Evolutionary conservation across 1,140 invertebrate genomes (phyloP).

Genomic region (Bombus superbus): DNA sequence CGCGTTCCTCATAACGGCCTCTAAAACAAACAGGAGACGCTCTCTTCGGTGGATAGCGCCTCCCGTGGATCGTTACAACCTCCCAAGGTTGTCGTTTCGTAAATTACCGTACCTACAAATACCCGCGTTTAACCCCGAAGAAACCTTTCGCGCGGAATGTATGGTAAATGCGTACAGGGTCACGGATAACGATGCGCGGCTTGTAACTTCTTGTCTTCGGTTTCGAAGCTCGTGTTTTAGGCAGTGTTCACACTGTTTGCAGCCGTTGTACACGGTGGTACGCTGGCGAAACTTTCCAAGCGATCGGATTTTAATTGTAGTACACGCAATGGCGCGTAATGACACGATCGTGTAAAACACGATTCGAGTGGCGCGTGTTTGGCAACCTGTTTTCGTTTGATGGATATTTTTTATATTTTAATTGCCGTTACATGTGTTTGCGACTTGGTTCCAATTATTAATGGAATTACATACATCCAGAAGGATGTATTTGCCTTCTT

Average conservation of each 20-base stretch:
- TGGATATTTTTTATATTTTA: neutral
- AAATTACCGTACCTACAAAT: constrained; percentile 67
- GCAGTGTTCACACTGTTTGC: neutral
- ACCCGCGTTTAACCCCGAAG: constrained; percentile 51
- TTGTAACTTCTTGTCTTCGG: constrained; percentile 44
- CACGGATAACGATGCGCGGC: constrained; percentile 57
- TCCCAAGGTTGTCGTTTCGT: constrained; percentile 64
- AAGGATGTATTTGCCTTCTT: neutral
- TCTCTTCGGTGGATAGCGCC: constrained; percentile 26
- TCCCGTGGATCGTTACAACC: constrained; percentile 48
- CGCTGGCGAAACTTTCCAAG: neutral
- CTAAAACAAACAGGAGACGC: constrained; percentile 68
- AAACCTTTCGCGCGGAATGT: constrained; percentile 16
- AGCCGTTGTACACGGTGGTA: neutral
- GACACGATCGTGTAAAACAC: no score
- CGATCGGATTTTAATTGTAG: neutral
- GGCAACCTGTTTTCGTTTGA: neutral
- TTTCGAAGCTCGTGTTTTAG: neutral
- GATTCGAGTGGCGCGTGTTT: neutral
- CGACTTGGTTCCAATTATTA: neutral
- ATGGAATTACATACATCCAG: neutral
- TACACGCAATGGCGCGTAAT: no score
- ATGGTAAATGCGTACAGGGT: constrained; percentile 38
- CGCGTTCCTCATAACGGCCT: constrained; percentile 56
- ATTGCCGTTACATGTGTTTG: no score